Conservation (phyloP, 2,113 vertebrate species). For the Podiceps cristatus region DNA sequence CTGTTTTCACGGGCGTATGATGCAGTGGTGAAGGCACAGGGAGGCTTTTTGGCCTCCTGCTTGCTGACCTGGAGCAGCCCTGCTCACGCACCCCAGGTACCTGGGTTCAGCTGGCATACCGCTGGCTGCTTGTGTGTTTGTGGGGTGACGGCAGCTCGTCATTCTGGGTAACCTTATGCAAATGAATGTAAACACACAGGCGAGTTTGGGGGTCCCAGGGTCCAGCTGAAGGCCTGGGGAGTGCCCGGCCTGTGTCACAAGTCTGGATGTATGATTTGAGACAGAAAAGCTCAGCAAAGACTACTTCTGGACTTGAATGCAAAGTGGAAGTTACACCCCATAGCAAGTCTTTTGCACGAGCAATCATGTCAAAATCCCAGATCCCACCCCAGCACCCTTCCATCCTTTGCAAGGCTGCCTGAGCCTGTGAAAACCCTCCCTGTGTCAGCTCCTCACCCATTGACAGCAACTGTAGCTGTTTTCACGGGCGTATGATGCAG, state of each 20-base stretch:
- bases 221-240: not conserved
- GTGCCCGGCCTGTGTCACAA: not conserved
- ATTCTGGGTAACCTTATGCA: not conserved
- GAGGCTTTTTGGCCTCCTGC: not conserved
- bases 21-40: not conserved
- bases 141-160: not conserved
- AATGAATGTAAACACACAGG: not conserved
- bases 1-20: accelerated
- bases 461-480: not conserved
- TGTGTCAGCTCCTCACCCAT: not conserved
- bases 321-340: not conserved
- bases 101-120: not conserved
- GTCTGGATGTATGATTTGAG: not conserved
- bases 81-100: not conserved
- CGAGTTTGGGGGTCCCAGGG: not conserved
- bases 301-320: not conserved
- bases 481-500: accelerated
- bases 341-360: not conserved
- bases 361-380: accelerated
- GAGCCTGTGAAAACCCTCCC: not conserved
- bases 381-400: not conserved
- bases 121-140: not conserved
- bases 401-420: not conserved
- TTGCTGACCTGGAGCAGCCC: not conserved
- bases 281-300: not conserved